Evolutionary conservation across 1,140 invertebrate genomes (phyloP).

Genomic region (Dendroctonus valens): DNA sequence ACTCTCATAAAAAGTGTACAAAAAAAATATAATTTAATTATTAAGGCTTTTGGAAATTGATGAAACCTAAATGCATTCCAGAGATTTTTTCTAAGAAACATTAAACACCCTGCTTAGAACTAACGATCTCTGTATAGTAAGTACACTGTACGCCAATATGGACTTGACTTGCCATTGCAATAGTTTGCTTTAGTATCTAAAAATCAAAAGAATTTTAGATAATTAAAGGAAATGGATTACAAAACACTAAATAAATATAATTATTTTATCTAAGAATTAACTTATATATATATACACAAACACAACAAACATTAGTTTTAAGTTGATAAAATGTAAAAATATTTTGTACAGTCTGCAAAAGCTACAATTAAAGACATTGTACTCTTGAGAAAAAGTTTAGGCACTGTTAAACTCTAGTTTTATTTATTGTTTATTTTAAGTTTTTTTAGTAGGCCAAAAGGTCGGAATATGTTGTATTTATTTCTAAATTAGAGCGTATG

Average conservation of each 20-base stretch:
- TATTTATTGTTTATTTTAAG: constrained; percentile 1
- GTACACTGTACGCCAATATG: constrained; percentile 10
- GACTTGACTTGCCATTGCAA: constrained; percentile 5
- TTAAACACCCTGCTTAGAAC: constrained; percentile 6
- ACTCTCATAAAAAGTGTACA: too few species aligned
- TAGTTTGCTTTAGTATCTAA: constrained; percentile 22
- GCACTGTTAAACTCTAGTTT: constrained; percentile 1
- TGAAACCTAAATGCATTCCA: too few species aligned
- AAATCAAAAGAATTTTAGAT: not conserved
- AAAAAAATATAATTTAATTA: too few species aligned
- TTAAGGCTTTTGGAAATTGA: too few species aligned
- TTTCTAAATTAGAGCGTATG: not conserved
- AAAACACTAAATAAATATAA: constrained; percentile 9
- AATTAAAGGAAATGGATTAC: constrained; percentile 13
- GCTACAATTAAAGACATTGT: constrained; percentile 6
- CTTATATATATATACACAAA: constrained; percentile 22
- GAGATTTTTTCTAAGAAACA: too few species aligned
- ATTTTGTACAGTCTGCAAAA: not conserved
- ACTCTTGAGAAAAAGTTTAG: constrained; percentile 2
- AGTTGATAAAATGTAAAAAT: constrained; percentile 16
- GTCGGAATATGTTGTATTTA: not conserved
- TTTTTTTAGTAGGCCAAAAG: not conserved
- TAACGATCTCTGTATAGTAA: constrained; percentile 21
- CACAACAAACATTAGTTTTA: constrained; percentile 24
- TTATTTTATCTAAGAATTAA: constrained; percentile 11